Conservation (phyloP, 2,797 vertebrate genomes). For the Artibeus jamaicensis region DNA sequence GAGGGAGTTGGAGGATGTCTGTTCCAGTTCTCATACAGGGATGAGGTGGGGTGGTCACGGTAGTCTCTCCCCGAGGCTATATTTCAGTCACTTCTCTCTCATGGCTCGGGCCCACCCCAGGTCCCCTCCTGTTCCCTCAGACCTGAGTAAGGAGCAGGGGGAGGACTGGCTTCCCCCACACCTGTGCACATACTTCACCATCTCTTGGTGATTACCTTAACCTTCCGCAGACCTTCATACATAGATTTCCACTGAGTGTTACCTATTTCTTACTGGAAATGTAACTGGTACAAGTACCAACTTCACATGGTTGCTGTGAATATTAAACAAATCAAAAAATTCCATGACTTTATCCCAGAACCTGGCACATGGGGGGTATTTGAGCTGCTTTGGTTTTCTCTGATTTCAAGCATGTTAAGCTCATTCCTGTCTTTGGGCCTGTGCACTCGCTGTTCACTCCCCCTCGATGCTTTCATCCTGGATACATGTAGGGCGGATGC, state of each 20-base stretch:
- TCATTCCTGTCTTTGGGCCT: not conserved
- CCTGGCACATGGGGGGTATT: not conserved
- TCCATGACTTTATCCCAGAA: not conserved
- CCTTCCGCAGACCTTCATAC: not conserved
- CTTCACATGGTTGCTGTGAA: not conserved
- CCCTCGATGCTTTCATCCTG: not conserved
- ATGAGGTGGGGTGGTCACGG: no score
- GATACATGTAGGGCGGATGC: not conserved
- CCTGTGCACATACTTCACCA: not conserved
- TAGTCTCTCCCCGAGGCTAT: not conserved
- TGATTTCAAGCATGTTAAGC: not conserved
- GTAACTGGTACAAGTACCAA: not conserved
- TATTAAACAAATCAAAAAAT: not conserved
- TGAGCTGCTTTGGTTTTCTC: not conserved
- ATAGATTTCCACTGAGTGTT: not conserved
- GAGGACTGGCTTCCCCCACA: no score
- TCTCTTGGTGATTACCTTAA: not conserved
- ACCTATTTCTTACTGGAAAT: not conserved
- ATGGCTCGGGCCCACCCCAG: not conserved
- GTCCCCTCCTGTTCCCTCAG: not conserved
- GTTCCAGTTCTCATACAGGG: not conserved
- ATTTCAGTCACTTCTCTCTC: not conserved
- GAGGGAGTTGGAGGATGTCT: not conserved
- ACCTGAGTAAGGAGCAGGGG: not conserved
- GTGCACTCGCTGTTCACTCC: not conserved